These are phyloP conservation scores for Pediacus dermestoides DNA, from an alignment of 2,888 invertebrate species.

Conservation along the genomic window DNA sequence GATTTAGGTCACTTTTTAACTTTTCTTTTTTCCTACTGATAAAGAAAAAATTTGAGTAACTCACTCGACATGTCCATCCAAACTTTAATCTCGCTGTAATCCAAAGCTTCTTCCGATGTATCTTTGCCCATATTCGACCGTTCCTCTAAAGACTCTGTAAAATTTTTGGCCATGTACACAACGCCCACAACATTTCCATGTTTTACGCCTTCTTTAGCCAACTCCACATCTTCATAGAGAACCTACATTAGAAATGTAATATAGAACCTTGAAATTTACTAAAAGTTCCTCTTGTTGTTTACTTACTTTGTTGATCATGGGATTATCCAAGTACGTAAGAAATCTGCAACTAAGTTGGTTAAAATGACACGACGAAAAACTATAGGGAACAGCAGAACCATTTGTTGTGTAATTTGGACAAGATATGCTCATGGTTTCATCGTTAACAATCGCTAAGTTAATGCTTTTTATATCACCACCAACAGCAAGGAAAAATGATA, in stretches of 20 bases:
- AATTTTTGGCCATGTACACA: constrained; percentile 68
- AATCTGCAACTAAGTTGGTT: constrained; percentile 61
- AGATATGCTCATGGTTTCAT: constrained; percentile 55
- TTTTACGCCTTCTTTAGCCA: constrained; percentile 56
- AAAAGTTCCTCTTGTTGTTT: constrained; percentile 18
- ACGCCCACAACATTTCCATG: constrained; percentile 60
- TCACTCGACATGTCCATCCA: constrained; percentile 75
- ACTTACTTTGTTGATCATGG: constrained; percentile 56
- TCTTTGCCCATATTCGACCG: constrained; percentile 59
- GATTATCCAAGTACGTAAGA: constrained; percentile 56
- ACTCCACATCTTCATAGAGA: constrained; percentile 53
- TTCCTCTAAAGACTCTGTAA: constrained; percentile 60
- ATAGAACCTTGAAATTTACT: constrained; percentile 10
- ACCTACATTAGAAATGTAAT: too few relatives aligned
- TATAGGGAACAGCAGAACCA: constrained; percentile 24
- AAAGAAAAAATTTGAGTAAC: constrained; percentile 21
- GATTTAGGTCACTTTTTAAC: too few relatives aligned
- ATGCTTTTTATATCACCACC: constrained; percentile 73
- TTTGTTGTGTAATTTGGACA: constrained; percentile 39
- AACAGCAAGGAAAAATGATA: constrained; percentile 75
- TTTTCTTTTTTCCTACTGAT: constrained; percentile 16
- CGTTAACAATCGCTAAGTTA: constrained; percentile 73
- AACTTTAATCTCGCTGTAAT: constrained; percentile 63
- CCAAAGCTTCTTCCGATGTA: constrained; percentile 54
- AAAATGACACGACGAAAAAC: constrained; percentile 50